phyloP scores from a whole-genome alignment of 2,888 invertebrate species.

The Belgica antarctica region DNA sequence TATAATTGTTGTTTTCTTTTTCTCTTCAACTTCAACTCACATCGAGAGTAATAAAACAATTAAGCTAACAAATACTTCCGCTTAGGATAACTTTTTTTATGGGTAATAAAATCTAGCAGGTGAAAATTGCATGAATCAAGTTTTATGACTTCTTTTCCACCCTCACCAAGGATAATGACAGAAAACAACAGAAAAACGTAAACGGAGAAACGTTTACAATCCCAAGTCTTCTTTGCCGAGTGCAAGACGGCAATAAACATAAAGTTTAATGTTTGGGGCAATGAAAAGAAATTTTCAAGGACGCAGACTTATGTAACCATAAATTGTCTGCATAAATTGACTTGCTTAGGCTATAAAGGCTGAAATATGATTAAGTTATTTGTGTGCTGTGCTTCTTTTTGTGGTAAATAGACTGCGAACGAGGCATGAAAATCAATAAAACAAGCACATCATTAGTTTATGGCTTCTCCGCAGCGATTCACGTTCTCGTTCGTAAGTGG shows the following conservation, averaged over 20 bases:
- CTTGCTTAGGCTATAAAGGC: slow-evolving; percentile 7
- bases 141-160: slow-evolving; percentile 30
- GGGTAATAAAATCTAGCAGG: slow-evolving; percentile 39
- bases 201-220: neutral
- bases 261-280: slow-evolving; percentile 41
- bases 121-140: slow-evolving; percentile 41
- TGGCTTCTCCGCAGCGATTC: neutral
- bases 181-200: neutral
- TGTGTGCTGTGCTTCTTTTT: neutral
- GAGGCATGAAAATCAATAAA: neutral
- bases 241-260: slow-evolving; percentile 40
- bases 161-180: slow-evolving; percentile 39
- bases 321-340: slow-evolving; percentile 38
- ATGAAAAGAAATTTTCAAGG: slow-evolving; percentile 39
- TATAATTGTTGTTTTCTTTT: neutral
- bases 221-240: neutral
- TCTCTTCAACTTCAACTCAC: neutral
- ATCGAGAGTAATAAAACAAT: slow-evolving; percentile 8
- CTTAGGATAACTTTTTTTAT: slow-evolving; percentile 24
- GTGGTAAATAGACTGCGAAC: neutral
- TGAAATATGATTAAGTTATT: slow-evolving; percentile 17
- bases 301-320: slow-evolving; percentile 42
- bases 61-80: slow-evolving; percentile 19
- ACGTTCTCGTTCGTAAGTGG: neutral
- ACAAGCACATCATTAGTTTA: slow-evolving; percentile 11